Percentiles rank a stretch among this genome's conserved stretches.
Conservation (phyloP, 2,797 vertebrate genomes). For the Strix occidentalis region DNA sequence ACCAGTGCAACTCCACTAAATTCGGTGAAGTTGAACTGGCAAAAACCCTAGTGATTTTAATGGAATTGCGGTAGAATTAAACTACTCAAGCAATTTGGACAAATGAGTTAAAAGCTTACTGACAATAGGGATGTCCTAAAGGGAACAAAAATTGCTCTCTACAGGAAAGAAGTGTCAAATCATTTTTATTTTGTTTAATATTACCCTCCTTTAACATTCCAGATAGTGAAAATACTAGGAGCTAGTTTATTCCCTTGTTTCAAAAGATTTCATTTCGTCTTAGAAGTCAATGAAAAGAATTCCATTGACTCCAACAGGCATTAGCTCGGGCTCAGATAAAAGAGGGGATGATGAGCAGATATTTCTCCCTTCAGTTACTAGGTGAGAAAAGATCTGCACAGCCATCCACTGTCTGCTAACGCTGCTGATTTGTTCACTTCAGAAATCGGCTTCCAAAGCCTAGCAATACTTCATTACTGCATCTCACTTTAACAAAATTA, state of each 20-base stretch:
- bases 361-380: background rate
- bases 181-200: background rate
- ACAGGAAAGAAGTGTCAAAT: background rate
- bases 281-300: background rate
- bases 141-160: background rate
- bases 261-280: background rate
- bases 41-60: background rate
- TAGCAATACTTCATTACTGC: background rate
- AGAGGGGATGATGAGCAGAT: background rate
- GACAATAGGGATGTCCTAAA: background rate
- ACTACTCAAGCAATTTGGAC: background rate
- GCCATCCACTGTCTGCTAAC: background rate
- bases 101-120: constrained; percentile 21
- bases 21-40: background rate
- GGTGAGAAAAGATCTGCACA: background rate
- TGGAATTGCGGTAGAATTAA: constrained; percentile 3
- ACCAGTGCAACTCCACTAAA: background rate
- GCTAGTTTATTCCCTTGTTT: background rate
- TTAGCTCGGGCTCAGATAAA: background rate
- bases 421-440: background rate
- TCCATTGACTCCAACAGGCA: background rate
- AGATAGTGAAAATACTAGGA: background rate
- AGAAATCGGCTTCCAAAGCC: background rate
- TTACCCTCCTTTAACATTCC: background rate
- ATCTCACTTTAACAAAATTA: background rate